Evolutionary conservation across 2,888 invertebrate species (phyloP).

Genomic region (Masnerella sp.): DNA sequence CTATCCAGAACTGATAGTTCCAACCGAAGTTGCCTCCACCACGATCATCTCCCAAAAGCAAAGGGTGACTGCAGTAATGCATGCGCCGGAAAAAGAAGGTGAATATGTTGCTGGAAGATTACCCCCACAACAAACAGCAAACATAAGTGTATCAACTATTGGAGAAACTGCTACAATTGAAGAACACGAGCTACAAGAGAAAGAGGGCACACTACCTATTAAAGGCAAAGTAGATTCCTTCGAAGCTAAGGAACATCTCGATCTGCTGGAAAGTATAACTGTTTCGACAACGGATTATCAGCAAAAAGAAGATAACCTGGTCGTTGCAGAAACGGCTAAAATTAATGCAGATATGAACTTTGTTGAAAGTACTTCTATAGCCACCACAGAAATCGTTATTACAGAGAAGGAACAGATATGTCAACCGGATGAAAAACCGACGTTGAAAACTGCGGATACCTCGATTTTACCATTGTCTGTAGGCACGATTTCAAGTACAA

Average conservation of each 20-base stretch:
- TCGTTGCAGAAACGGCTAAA: slow-evolving; percentile 77
- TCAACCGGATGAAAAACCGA: slow-evolving; percentile 76
- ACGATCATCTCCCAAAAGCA: slow-evolving; percentile 83
- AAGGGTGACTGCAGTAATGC: slow-evolving; percentile 82
- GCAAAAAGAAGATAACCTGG: slow-evolving; percentile 81
- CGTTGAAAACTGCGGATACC: slow-evolving; percentile 70
- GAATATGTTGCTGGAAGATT: slow-evolving; percentile 80
- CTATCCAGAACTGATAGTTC: slow-evolving; percentile 87
- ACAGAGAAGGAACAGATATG: slow-evolving; percentile 82
- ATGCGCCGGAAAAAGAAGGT: slow-evolving; percentile 85
- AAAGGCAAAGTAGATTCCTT: slow-evolving; percentile 67
- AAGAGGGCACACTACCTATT: slow-evolving; percentile 80
- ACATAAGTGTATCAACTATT: slow-evolving; percentile 79
- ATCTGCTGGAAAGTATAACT: slow-evolving; percentile 78
- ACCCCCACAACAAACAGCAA: slow-evolving; percentile 82
- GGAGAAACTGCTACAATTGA: slow-evolving; percentile 82
- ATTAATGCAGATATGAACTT: slow-evolving; percentile 82
- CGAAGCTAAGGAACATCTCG: slow-evolving; percentile 70
- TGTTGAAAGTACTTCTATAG: slow-evolving; percentile 81
- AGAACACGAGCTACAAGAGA: slow-evolving; percentile 82
- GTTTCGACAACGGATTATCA: slow-evolving; percentile 83
- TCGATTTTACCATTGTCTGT: slow-evolving; percentile 80
- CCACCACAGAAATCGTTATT: slow-evolving; percentile 80
- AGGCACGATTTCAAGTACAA: slow-evolving; percentile 80
- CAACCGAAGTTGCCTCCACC: slow-evolving; percentile 86